Evolutionary conservation across 1,140 invertebrate genomes (phyloP).

Genomic region (Portunus trituberculatus): DNA sequence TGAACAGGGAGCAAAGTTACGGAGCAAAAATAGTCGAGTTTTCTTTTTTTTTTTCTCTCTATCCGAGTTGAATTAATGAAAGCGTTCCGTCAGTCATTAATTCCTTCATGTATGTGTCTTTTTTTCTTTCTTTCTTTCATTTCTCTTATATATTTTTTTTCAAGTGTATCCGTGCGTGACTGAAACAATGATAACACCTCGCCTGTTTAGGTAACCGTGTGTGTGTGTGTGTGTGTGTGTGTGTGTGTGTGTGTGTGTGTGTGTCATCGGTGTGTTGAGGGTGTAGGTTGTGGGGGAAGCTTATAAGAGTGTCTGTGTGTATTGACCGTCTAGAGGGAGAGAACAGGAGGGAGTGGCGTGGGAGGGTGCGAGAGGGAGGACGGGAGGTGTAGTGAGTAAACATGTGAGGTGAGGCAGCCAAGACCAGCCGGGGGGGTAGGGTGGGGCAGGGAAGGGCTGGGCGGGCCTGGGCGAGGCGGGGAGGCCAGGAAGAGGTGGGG

Average conservation of each 20-base stretch:
- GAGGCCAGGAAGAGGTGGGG: not conserved
- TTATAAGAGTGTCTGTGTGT: constrained; percentile 47
- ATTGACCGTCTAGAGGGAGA: not conserved
- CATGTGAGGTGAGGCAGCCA: not conserved
- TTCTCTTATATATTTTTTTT: not conserved
- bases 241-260: not conserved
- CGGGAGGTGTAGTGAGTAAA: not conserved
- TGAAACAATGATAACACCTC: not conserved
- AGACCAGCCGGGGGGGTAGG: not conserved
- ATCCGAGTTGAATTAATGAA: constrained; percentile 10
- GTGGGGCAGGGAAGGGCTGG: not conserved
- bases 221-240: constrained; percentile 36
- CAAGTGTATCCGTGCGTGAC: not conserved
- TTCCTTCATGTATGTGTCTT: not conserved
- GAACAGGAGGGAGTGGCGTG: not conserved
- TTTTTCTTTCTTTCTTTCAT: not conserved
- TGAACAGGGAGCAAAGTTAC: not conserved
- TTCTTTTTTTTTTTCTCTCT: not conserved
- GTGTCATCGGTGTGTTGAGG: no score
- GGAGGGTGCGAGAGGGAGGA: not conserved
- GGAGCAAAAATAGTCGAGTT: not conserved
- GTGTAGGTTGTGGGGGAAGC: not conserved
- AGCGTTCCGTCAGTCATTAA: not conserved
- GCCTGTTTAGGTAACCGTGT: constrained; percentile 17
- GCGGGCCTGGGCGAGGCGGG: no score